Conservation (phyloP, 2,797 vertebrate species). For the Myoxocephalus aenaeus region DNA sequence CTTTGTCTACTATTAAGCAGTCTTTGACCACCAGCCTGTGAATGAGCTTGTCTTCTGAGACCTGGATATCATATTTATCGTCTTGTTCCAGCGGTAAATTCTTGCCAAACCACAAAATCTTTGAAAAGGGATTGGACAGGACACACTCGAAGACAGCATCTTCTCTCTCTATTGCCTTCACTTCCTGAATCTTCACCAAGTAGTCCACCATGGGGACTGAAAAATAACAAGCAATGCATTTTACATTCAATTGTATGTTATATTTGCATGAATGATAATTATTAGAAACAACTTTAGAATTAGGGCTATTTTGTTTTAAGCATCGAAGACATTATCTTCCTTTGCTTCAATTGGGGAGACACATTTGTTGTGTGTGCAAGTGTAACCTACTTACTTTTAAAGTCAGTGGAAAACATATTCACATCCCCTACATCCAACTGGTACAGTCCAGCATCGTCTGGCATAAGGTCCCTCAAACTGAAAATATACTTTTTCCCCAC, state of each 20-base stretch:
- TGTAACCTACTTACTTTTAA: slow-evolving; percentile 78
- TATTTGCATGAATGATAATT: not conserved
- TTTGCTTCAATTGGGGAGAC: not conserved
- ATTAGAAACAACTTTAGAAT: not conserved
- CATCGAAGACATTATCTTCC: not conserved
- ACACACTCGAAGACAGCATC: slow-evolving; percentile 85
- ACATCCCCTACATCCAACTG: slow-evolving; percentile 87
- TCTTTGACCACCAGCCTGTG: slow-evolving; percentile 87
- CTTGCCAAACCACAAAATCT: slow-evolving; percentile 86
- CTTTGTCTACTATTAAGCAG: slow-evolving; percentile 82
- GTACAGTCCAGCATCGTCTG: slow-evolving; percentile 89
- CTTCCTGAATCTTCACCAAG: slow-evolving; percentile 81
- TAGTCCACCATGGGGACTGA: slow-evolving; percentile 81
- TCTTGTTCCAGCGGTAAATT: slow-evolving; percentile 74
- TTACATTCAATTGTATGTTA: not conserved
- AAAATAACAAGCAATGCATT: slow-evolving; percentile 18
- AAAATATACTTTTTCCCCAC: slow-evolving; percentile 85
- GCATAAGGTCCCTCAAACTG: slow-evolving; percentile 84
- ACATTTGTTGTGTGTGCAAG: not conserved
- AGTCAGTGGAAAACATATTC: slow-evolving; percentile 88
- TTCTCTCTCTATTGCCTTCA: slow-evolving; percentile 78
- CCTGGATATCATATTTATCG: slow-evolving; percentile 83
- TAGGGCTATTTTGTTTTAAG: not conserved
- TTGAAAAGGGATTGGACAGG: slow-evolving; percentile 82
- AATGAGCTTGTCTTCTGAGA: slow-evolving; percentile 87